Evolutionary conservation across 2,888 invertebrate species (phyloP).

Genomic region (Agriotes lineatus): DNA sequence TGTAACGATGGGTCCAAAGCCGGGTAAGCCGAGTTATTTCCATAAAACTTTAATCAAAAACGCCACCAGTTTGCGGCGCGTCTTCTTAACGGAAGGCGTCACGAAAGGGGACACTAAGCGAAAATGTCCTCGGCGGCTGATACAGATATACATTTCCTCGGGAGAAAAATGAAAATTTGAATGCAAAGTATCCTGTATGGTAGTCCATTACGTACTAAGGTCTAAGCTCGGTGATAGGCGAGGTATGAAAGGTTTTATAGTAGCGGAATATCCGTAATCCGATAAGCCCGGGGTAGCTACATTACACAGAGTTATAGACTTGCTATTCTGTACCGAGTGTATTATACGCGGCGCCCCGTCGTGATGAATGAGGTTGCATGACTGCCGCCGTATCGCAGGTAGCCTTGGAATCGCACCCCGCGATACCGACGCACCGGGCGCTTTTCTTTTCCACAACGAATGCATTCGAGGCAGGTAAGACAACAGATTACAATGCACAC

Average conservation of each 20-base stretch:
- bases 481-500: slow-evolving; percentile 4
- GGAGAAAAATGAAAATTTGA: slow-evolving; percentile 21
- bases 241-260: slow-evolving; percentile 42
- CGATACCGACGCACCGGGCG: slow-evolving; percentile 10
- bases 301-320: slow-evolving; percentile 42
- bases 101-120: not conserved
- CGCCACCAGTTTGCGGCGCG: not conserved
- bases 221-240: slow-evolving; percentile 35
- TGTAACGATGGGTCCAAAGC: no score
- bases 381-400: slow-evolving; percentile 27
- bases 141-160: slow-evolving; percentile 9
- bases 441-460: slow-evolving; percentile 13
- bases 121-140: not conserved
- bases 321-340: slow-evolving; percentile 39
- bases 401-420: slow-evolving; percentile 27
- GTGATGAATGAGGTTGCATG: slow-evolving; percentile 44
- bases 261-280: slow-evolving; percentile 40
- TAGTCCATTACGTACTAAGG: slow-evolving; percentile 31
- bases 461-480: slow-evolving; percentile 3
- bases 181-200: slow-evolving; percentile 20
- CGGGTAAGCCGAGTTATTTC: no score
- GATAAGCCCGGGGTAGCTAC: slow-evolving; percentile 40
- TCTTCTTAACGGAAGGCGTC: not conserved
- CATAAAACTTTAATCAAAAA: no score
- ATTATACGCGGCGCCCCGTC: slow-evolving; percentile 41